Conservation (phyloP, 2,797 vertebrate genomes). For the Spheniscus humboldti region DNA sequence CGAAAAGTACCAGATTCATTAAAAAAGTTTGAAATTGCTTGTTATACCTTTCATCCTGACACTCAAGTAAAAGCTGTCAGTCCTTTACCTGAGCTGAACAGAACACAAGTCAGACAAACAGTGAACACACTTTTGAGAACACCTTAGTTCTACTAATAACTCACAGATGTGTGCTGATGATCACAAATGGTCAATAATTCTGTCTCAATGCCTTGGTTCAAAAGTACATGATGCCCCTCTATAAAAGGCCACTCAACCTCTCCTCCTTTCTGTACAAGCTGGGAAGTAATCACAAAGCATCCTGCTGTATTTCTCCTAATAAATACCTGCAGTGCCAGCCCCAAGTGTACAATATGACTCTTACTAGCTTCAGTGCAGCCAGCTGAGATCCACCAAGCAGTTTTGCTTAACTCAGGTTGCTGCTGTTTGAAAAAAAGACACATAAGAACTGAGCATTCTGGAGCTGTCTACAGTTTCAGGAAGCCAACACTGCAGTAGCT, state of each 20-base stretch:
- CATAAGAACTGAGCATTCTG: rapidly evolving
- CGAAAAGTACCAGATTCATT: not conserved
- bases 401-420: not conserved
- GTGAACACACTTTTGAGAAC: not conserved
- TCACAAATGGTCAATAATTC: not conserved
- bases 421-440: not conserved
- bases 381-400: not conserved
- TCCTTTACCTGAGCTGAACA: not conserved
- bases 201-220: not conserved
- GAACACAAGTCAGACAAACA: not conserved
- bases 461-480: conserved; percentile 24
- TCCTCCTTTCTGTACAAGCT: not conserved
- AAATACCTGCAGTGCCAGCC: not conserved
- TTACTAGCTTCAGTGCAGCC: not conserved
- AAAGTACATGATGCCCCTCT: rapidly evolving
- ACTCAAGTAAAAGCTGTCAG: not conserved
- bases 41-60: not conserved
- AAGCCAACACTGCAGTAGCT: not conserved
- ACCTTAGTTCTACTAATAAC: not conserved
- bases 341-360: rapidly evolving
- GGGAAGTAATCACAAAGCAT: not conserved
- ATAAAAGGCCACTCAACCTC: not conserved
- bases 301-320: not conserved
- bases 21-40: not conserved
- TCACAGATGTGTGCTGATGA: not conserved